Evolutionary conservation across 2,888 invertebrate species (phyloP).

Genomic region (Andrena bicolor): DNA sequence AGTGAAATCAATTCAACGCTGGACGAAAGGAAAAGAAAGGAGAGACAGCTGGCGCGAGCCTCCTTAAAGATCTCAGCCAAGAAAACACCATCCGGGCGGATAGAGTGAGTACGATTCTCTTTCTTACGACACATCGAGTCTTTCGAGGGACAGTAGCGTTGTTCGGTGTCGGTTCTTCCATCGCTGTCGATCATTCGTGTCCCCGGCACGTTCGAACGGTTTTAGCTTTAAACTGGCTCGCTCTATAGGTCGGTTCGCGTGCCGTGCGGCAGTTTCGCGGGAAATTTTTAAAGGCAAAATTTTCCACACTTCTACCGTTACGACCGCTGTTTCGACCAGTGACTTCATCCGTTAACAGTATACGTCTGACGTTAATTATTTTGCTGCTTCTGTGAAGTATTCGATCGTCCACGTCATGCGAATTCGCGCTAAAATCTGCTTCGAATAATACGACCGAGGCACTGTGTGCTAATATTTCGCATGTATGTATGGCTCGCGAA

Average conservation of each 20-base stretch:
- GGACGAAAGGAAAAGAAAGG: conserved; percentile 15
- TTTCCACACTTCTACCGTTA: neutral
- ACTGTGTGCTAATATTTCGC: neutral
- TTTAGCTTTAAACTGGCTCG: conserved; percentile 40
- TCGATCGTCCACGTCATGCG: conserved; percentile 29
- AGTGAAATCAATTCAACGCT: conserved; percentile 19
- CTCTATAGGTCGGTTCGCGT: conserved; percentile 51
- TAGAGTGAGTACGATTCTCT: conserved; percentile 27
- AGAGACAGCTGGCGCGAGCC: conserved; percentile 16
- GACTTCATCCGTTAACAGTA: too few relatives aligned
- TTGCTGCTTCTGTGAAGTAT: neutral
- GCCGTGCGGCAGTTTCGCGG: conserved; percentile 48
- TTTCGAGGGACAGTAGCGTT: neutral
- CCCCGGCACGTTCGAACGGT: conserved; percentile 29
- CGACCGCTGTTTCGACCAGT: neutral
- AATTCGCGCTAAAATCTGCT: conserved; percentile 26
- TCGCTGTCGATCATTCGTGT: conserved; percentile 9
- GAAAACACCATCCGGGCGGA: conserved; percentile 9
- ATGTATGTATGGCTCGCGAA: neutral
- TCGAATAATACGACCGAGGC: neutral
- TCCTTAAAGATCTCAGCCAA: neutral
- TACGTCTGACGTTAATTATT: neutral
- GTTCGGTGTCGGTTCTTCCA: neutral
- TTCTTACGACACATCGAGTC: neutral
- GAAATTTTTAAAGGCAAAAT: conserved; percentile 50